Conservation (phyloP, 2,888 invertebrate species). For the Eurytoma californica region DNA sequence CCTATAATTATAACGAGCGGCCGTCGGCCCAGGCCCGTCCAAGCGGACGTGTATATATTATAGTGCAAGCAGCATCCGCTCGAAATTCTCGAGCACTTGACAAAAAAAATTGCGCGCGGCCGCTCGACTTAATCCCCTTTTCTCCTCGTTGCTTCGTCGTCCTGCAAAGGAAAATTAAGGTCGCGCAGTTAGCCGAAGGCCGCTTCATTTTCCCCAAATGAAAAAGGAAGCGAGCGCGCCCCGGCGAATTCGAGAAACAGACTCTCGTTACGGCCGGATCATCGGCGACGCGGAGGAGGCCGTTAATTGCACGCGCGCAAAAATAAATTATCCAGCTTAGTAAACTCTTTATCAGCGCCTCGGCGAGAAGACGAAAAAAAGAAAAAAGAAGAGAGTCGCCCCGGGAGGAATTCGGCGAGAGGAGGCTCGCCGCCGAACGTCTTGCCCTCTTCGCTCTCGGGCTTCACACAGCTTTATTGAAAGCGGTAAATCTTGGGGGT, state of each 20-base stretch:
- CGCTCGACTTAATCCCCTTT: neutral
- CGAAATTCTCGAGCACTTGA: neutral
- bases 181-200: neutral
- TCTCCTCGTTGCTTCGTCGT: neutral
- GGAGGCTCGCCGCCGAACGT: neutral
- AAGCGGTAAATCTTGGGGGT: slow-evolving; percentile 50
- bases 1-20: neutral
- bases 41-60: neutral
- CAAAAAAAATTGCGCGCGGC: neutral
- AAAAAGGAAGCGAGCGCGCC: slow-evolving; percentile 1
- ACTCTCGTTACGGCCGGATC: slow-evolving; percentile 32
- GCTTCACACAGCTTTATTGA: slow-evolving; percentile 47
- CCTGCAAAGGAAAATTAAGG: slow-evolving; percentile 30
- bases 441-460: neutral
- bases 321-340: slow-evolving; percentile 36
- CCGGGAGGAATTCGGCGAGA: slow-evolving; percentile 13
- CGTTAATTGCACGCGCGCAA: slow-evolving; percentile 16
- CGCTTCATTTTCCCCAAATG: slow-evolving; percentile 23
- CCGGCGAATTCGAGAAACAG: neutral
- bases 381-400: neutral
- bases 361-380: neutral
- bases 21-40: too few relatives aligned
- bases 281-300: neutral
- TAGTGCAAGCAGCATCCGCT: neutral
- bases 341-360: slow-evolving; percentile 28